Base-by-base conservation (phyloP, 2,888 invertebrate species). In the Dolomedes plantarius region DNA sequence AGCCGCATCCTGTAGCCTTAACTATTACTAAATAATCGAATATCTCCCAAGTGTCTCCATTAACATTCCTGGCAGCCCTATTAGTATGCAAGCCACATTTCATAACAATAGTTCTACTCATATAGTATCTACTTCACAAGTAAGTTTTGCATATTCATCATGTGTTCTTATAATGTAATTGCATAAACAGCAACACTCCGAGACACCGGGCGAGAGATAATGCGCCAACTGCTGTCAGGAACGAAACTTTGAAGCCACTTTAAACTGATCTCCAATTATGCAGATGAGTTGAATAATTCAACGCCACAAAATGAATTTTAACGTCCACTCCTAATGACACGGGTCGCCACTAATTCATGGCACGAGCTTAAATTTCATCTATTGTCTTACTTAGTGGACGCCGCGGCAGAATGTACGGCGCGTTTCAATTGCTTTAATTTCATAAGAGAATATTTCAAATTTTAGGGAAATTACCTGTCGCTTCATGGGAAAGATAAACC, bases 281-380 rank as follows among this genome's bases (percentile, higher is more conserved):
- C 69, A 82, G 71, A 82, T 82, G 75, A 75, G 29, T 31, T 81
- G 81, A 81, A 81, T 81, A 81, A 81, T 81, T 74, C 74, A 64
- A 39, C 39, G 68, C 28, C 50, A 23, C 31, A 71, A 75, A 82
- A 82, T 82, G 82, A 82, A 82, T 82, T 74, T 74, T 74, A 74
- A 81, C 81, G 80, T 74, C 31, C 75, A 29, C 13, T 73, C 67
- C 23, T 65, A 73, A 80, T 80, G 73, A 67, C 36, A 50, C 39
- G 7, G 28, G 31, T 50, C 46, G 29, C 39, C 73, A 36, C 56
- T 56, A 56, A 56, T 56, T 56, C 11, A 56, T 1, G 19, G 11
- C 56, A 46, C 11, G 23, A 19, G 23, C 56, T 56, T 56, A 23
- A 56, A 56, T 56, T 56, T 56, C 56, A 16, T 56, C 5, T 23